A percentile compares a stretch with the other conserved stretches of the same genome.
Conservation (phyloP, 2,113 vertebrate genomes). For the Gorsachius goisagi region DNA sequence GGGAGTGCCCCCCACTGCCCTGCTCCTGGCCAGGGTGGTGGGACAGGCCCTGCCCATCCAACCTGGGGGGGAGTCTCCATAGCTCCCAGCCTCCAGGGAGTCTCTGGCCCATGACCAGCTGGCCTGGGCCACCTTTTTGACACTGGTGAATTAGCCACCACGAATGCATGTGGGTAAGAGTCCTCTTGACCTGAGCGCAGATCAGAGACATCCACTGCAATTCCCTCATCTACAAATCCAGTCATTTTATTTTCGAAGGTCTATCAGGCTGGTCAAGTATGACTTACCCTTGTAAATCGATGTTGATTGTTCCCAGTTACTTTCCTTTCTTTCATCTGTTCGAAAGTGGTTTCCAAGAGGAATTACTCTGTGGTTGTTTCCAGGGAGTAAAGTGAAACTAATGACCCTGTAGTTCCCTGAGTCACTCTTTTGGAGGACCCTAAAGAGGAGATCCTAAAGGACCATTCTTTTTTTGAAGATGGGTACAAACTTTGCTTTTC, state of each 20-base stretch:
- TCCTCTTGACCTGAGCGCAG: not conserved
- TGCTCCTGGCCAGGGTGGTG: not conserved
- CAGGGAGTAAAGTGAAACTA: not conserved
- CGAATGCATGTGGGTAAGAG: not conserved
- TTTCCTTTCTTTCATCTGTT: not conserved
- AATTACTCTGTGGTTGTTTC: not conserved
- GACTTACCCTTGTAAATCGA: not conserved
- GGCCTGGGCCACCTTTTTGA: not conserved
- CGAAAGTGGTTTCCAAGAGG: not conserved
- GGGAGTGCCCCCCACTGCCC: fast-evolving
- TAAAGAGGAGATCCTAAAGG: not conserved
- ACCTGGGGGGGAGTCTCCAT: fast-evolving
- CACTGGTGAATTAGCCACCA: too few relatives aligned
- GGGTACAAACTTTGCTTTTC: not conserved
- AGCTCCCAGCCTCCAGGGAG: not conserved
- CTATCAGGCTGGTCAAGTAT: not conserved
- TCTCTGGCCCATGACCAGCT: not conserved
- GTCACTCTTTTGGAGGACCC: not conserved
- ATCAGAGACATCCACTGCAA: not conserved
- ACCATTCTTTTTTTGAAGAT: not conserved
- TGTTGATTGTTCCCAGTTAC: not conserved
- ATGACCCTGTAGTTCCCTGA: not conserved
- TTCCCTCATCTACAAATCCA: not conserved
- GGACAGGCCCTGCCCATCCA: fast-evolving
- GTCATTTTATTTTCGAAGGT: not conserved